phyloP scores from a whole-genome alignment of 2,888 invertebrate species.

The Apodemia hepburni region DNA sequence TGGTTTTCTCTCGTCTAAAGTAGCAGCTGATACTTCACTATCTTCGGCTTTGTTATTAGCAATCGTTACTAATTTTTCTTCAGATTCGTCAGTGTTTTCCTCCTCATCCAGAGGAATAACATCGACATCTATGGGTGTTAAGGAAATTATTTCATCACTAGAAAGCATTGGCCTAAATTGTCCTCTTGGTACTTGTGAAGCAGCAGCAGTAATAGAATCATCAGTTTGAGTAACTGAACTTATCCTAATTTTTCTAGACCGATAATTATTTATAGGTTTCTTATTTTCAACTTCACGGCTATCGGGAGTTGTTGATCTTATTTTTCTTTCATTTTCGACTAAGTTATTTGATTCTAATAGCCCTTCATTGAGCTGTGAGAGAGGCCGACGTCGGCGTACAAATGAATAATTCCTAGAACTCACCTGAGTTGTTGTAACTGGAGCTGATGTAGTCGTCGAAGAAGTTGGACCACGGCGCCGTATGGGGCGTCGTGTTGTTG shows the following conservation, averaged over 20 bases:
- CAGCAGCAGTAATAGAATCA: slow-evolving; percentile 62
- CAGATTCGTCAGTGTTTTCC: slow-evolving; percentile 35
- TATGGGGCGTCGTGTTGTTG: slow-evolving; percentile 44
- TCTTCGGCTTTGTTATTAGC: slow-evolving; percentile 47
- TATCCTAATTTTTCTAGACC: slow-evolving; percentile 45
- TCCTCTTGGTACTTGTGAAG: slow-evolving; percentile 56
- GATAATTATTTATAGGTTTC: slow-evolving; percentile 37
- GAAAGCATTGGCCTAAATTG: slow-evolving; percentile 52
- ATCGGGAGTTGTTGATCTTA: slow-evolving; percentile 72
- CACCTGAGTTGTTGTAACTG: slow-evolving; percentile 68
- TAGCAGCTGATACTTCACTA: slow-evolving; percentile 65
- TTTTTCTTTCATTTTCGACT: slow-evolving; percentile 50
- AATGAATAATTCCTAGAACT: slow-evolving; percentile 77
- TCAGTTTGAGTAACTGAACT: slow-evolving; percentile 44
- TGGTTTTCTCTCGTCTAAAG: slow-evolving; percentile 56
- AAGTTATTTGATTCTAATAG: slow-evolving; percentile 54
- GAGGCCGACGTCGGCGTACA: slow-evolving; percentile 62
- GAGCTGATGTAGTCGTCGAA: slow-evolving; percentile 38
- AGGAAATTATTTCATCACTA: slow-evolving; percentile 74
- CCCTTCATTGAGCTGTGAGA: slow-evolving; percentile 63
- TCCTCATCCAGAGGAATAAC: slow-evolving; percentile 29
- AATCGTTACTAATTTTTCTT: slow-evolving; percentile 43
- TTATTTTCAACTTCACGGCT: slow-evolving; percentile 57
- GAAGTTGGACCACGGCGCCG: slow-evolving; percentile 49
- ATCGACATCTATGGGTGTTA: slow-evolving; percentile 72